Conservation (phyloP, 2,113 vertebrate genomes). For the Microcebus tavaratra region DNA sequence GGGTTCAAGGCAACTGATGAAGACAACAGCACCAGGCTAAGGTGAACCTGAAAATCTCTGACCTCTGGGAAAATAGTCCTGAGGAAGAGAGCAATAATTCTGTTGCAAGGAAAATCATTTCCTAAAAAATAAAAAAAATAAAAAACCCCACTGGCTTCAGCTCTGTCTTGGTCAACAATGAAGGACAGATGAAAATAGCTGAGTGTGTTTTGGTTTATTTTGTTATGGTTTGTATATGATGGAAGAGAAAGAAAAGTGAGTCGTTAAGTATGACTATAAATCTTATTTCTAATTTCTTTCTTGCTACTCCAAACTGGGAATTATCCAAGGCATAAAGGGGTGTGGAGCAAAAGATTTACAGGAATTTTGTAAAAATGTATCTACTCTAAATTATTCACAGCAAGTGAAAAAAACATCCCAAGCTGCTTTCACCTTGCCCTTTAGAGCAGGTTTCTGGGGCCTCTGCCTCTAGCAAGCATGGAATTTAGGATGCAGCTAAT, state of each 20-base stretch:
- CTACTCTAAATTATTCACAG: neutral
- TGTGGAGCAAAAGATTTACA: neutral
- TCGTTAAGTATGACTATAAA: neutral
- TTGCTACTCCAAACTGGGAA: neutral
- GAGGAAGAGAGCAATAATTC: neutral
- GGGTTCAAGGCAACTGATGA: neutral
- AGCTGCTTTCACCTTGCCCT: neutral
- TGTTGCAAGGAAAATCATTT: neutral
- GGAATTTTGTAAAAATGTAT: neutral
- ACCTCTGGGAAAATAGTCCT: neutral
- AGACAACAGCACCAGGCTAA: accelerated
- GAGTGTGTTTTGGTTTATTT: neutral
- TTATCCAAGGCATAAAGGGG: neutral
- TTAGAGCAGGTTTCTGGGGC: neutral
- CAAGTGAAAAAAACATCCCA: too few species aligned
- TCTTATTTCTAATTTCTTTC: neutral
- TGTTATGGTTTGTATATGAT: neutral
- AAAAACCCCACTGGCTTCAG: accelerated
- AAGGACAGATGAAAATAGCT: neutral
- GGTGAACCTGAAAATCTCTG: neutral
- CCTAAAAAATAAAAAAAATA: neutral
- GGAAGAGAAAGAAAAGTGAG: neutral
- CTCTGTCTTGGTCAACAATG: neutral
- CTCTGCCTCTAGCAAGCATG: neutral
- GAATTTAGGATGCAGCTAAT: neutral